Percentiles rank a stretch among this genome's conserved stretches.
Evolutionary conservation across 2,113 vertebrate species (phyloP).

Genomic region (Etheostoma cragini): DNA sequence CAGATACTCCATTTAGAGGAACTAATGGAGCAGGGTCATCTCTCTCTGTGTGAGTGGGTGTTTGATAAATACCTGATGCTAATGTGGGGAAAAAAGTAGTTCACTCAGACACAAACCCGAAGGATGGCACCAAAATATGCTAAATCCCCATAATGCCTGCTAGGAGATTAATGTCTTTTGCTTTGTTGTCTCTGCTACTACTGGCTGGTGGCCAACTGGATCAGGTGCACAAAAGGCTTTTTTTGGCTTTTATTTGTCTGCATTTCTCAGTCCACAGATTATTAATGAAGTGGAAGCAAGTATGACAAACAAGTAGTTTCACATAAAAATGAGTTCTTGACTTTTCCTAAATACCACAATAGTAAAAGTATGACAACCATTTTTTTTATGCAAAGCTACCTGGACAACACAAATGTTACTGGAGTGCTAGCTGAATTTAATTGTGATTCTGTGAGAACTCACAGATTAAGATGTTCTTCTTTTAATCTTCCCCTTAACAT

Average conservation of each 20-base stretch:
- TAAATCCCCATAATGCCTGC: constrained; percentile 27
- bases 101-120: constrained; percentile 16
- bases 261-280: constrained; percentile 12
- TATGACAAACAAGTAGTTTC: background rate
- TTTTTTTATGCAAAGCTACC: no score
- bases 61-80: constrained; percentile 45
- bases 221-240: constrained; percentile 33
- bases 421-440: no score
- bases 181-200: constrained; percentile 29
- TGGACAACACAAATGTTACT: no score
- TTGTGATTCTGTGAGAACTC: no score
- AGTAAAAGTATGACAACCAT: no score
- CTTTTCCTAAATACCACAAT: no score
- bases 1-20: constrained; percentile 8
- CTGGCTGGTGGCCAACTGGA: constrained; percentile 32
- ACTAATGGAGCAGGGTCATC: background rate
- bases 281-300: background rate
- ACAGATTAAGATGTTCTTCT: no score
- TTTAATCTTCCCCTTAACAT: no score
- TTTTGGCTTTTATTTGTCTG: constrained; percentile 21
- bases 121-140: constrained; percentile 9
- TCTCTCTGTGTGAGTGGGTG: constrained; percentile 20
- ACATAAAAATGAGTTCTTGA: no score
- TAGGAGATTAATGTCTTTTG: constrained; percentile 37
- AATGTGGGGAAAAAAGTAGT: constrained; percentile 19